Evolutionary conservation across 2,797 vertebrate genomes (phyloP), one percentile per base, ranked within the genome.

Genomic region (Thripadectes ignobilis): DNA sequence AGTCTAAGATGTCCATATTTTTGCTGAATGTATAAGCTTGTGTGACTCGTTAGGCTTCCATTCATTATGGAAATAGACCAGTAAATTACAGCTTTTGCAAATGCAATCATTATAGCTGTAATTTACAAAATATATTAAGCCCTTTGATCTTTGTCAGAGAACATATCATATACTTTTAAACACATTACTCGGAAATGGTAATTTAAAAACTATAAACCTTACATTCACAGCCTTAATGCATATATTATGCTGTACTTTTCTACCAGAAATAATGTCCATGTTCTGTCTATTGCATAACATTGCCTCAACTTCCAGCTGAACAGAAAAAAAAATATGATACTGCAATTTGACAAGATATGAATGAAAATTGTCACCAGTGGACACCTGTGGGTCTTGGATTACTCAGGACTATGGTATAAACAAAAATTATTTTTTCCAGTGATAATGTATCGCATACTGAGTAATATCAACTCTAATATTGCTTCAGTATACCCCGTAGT

Each of bases 91-190:
- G 96, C 96, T 96, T 97, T 97, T 97, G 96, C 96, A 98, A 97
- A 97, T 97, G 93, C 94, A 98, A 97, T 97, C 96, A 97, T 97
- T 98, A 97, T 74, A 96, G 96, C 90, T 96, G 91, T 96, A 96
- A 98, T 98, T 98, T 97, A 97, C 96, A 97, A 97, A 97, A 97
- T 98, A 97, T 94, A 95, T 97, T 97, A 97, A 98, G 95, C 84
- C 85, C 80, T 97, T 97, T 97, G 93, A 96, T 97, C 95, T 97
- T 98, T 97, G 87, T 95, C 73, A 92, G 95, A 95, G 94, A 91
- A 97, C 90, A 92, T 94, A 91, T 76, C 92, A 96, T 96, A 96
- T 96, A 97, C 88, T 97, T 98, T 98, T 95, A 96, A 97, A 96
- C 61, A 94, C 62, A 96, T 92, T 95, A 93, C 93, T 93, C 6